Evolutionary conservation across 1,140 invertebrate genomes (phyloP).

Genomic region (Neodiprion lecontei): DNA sequence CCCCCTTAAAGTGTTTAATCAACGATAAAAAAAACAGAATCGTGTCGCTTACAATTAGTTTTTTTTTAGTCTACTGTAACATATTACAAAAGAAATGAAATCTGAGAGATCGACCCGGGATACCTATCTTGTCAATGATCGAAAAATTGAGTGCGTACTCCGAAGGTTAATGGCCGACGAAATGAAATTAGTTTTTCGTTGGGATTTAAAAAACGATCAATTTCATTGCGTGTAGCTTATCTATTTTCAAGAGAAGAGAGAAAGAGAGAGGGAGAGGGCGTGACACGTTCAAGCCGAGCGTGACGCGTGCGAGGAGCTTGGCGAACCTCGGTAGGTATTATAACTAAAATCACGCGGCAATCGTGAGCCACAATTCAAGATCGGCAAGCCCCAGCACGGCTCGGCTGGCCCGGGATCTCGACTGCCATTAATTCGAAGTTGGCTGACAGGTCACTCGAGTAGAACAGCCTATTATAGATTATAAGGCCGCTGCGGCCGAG

Average conservation of each 20-base stretch:
- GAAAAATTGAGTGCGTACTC: no score
- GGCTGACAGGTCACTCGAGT: conserved; percentile 57
- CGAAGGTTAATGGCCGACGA: no score
- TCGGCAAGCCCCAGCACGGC: neutral
- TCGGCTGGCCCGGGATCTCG: conserved; percentile 47
- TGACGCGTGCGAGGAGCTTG: neutral
- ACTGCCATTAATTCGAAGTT: conserved; percentile 53
- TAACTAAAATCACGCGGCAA: conserved; percentile 10
- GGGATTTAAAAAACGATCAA: no score
- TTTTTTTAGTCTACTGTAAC: no score
- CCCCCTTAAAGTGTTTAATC: no score
- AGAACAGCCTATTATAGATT: conserved; percentile 58
- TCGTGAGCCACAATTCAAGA: conserved; percentile 20
- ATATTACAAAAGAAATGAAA: no score
- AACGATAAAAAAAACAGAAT: no score
- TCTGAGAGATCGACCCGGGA: no score
- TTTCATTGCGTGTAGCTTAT: no score
- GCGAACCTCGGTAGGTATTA: neutral
- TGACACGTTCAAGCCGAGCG: neutral
- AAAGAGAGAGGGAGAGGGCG: neutral
- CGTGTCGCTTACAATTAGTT: no score
- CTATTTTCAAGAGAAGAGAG: neutral
- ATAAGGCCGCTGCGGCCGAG: conserved; percentile 26
- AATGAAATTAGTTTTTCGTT: no score
- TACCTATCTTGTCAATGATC: no score